Percentiles rank a stretch among this genome's conserved stretches.
phyloP scores from a whole-genome alignment of 2,888 invertebrate genomes.

The Rhagonycha lutea region DNA sequence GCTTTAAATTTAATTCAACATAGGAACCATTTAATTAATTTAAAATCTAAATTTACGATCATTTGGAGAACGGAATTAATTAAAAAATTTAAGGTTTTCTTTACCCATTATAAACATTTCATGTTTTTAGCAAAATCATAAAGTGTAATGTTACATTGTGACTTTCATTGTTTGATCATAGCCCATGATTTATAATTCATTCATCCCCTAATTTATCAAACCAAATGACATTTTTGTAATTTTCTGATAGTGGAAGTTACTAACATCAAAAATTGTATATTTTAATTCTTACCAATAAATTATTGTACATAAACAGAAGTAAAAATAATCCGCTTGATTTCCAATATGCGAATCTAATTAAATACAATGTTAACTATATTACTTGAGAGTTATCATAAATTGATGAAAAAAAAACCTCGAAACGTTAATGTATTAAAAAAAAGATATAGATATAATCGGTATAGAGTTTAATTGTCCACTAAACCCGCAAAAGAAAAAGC shows the following conservation, averaged over 20 bases:
- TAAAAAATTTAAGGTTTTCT: not conserved
- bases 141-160: not conserved
- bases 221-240: not conserved
- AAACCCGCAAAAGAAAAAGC: too few species aligned
- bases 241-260: not conserved
- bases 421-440: too few species aligned
- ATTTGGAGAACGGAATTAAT: not conserved
- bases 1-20: not conserved
- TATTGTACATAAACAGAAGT: too few species aligned
- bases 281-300: not conserved
- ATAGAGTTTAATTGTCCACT: too few species aligned
- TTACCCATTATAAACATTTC: not conserved
- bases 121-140: not conserved
- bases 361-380: too few species aligned
- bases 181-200: not conserved
- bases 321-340: too few species aligned
- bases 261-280: not conserved
- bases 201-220: not conserved
- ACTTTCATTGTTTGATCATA: not conserved
- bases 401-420: too few species aligned
- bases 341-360: too few species aligned
- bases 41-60: not conserved
- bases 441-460: too few species aligned
- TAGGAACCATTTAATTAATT: not conserved
- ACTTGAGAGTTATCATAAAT: too few species aligned